Evolutionary conservation across 2,797 vertebrate species (phyloP).

Genomic region (Scomberomorus guttatus): DNA sequence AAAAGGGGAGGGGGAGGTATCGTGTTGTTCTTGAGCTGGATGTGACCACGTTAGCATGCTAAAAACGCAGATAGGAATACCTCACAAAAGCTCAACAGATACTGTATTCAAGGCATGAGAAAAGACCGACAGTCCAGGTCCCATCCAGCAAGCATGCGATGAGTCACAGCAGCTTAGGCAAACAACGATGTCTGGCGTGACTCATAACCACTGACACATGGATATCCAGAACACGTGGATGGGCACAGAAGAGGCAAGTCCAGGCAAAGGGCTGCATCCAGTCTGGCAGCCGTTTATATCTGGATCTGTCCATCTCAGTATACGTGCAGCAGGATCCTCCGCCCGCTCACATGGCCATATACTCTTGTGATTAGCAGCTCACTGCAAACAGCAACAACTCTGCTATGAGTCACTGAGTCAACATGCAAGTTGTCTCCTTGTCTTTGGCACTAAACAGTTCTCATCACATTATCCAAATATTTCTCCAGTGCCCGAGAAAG

Average conservation of each 20-base stretch:
- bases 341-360: constrained; percentile 64
- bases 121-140: constrained; percentile 58
- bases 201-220: constrained; percentile 75
- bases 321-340: constrained; percentile 60
- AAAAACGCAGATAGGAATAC: constrained; percentile 39
- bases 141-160: constrained; percentile 58
- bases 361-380: constrained; percentile 58
- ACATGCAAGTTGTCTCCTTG: constrained; percentile 61
- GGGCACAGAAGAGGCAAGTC: constrained; percentile 61
- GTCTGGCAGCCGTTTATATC: constrained; percentile 53
- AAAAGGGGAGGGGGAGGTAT: not conserved
- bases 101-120: constrained; percentile 65
- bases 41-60: constrained; percentile 11
- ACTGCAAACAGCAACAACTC: constrained; percentile 66
- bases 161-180: constrained; percentile 73
- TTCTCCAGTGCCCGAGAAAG: not conserved
- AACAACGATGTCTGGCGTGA: constrained; percentile 76
- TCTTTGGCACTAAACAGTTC: constrained; percentile 45
- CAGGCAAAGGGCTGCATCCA: constrained; percentile 50
- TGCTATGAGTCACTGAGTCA: constrained; percentile 77
- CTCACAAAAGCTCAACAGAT: constrained; percentile 52
- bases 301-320: constrained; percentile 34
- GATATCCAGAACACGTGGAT: constrained; percentile 77
- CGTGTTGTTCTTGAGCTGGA: constrained; percentile 23
- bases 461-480: constrained; percentile 45